phyloP scores from a whole-genome alignment of 2,797 vertebrate genomes.

The Lates japonicus region DNA sequence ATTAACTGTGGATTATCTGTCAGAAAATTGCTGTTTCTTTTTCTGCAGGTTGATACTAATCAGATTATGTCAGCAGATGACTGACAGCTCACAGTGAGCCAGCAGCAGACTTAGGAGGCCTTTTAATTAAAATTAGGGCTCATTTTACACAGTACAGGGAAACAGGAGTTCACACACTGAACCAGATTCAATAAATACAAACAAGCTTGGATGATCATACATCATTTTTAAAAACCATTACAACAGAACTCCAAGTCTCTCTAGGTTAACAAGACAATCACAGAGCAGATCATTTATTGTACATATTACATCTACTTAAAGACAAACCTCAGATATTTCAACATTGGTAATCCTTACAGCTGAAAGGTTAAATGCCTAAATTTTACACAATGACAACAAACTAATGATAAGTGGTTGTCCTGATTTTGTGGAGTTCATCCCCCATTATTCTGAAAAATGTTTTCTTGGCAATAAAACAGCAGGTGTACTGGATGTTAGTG shows the following conservation, averaged over 20 bases:
- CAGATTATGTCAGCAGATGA: conserved; percentile 8
- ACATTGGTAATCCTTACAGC: too few species aligned
- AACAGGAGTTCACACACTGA: neutral
- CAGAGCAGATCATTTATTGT: too few species aligned
- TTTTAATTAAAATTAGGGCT: conserved; percentile 10
- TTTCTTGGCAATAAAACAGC: neutral
- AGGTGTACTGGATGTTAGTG: neutral
- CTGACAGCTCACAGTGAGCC: conserved; percentile 8
- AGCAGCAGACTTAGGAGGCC: neutral
- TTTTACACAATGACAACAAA: neutral
- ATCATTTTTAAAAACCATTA: neutral
- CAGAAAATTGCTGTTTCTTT: neutral
- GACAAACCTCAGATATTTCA: too few species aligned
- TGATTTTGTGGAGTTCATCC: neutral
- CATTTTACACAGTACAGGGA: neutral
- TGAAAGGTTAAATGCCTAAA: neutral
- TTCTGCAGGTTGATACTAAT: neutral
- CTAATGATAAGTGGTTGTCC: neutral
- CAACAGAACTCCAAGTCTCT: too few species aligned
- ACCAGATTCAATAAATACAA: neutral
- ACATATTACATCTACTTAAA: too few species aligned
- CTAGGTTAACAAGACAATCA: too few species aligned
- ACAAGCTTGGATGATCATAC: neutral
- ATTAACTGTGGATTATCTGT: neutral
- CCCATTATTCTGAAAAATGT: neutral